These are phyloP conservation scores for Patiria miniata DNA, from an alignment of 35 echinoderm and acorn worm species.

Conservation along the genomic window DNA sequence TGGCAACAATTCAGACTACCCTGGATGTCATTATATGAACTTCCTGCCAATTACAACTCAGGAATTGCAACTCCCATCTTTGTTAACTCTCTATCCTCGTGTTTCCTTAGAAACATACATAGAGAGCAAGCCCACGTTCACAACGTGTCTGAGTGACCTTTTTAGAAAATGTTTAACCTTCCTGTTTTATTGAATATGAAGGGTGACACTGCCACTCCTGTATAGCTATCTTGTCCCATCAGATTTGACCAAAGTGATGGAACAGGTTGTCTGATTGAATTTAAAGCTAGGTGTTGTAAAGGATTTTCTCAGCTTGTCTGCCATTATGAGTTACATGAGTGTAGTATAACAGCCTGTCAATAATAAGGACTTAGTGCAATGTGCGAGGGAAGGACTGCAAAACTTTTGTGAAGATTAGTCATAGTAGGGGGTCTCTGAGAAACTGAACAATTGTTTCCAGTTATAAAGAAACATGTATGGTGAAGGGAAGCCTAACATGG, in stretches of 20 bases:
- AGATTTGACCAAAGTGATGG: background rate
- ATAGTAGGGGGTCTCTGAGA: too few relatives aligned
- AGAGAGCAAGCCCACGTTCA: background rate
- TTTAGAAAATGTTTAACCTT: background rate
- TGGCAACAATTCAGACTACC: background rate
- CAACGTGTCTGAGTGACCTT: background rate
- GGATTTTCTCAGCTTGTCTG: too few relatives aligned
- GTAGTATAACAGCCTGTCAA: too few relatives aligned
- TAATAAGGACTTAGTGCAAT: too few relatives aligned
- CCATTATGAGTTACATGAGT: too few relatives aligned
- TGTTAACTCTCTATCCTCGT: background rate
- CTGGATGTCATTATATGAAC: conserved; percentile 14
- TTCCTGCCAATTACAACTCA: conserved; percentile 17
- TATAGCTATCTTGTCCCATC: background rate
- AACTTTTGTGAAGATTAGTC: too few relatives aligned
- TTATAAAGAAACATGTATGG: too few relatives aligned
- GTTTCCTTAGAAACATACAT: background rate
- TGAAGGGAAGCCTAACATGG: too few relatives aligned
- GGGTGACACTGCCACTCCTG: background rate
- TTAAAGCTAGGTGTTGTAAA: background rate
- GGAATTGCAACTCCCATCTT: background rate
- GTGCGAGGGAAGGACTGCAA: too few relatives aligned
- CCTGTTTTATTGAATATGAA: background rate
- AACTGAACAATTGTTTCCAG: too few relatives aligned
- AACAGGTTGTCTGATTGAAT: background rate